A percentile compares a stretch with the other conserved stretches of the same genome.
These are phyloP conservation scores for Empidonax traillii DNA, from an alignment of 2,113 vertebrate genomes.

Conservation along the genomic window DNA sequence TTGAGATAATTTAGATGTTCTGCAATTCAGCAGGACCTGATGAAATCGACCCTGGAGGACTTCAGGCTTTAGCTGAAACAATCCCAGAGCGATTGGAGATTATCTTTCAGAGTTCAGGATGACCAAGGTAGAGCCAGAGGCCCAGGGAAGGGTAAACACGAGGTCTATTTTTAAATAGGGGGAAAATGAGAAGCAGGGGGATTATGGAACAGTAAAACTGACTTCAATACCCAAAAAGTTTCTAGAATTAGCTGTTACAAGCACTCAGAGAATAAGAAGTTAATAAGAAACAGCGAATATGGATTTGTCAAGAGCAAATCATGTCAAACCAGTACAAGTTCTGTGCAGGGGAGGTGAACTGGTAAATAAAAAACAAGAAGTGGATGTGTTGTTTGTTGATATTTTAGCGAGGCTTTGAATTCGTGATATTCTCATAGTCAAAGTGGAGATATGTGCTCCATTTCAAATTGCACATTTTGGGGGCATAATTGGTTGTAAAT, in stretches of 20 bases:
- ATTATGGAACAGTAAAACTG: constrained; percentile 58
- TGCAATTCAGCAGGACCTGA: constrained; percentile 44
- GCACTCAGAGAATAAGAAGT: constrained; percentile 49
- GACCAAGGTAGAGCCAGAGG: constrained; percentile 57
- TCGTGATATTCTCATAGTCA: neutral
- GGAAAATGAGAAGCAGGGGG: constrained; percentile 54
- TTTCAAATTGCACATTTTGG: neutral
- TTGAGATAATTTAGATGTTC: constrained; percentile 36
- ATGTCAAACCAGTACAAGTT: neutral
- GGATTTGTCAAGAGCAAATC: constrained; percentile 47
- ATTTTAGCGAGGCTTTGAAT: neutral
- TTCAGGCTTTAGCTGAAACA: constrained; percentile 14
- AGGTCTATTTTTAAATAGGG: constrained; percentile 51
- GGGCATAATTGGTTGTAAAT: neutral
- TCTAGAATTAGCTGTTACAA: constrained; percentile 65
- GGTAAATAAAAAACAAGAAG: neutral
- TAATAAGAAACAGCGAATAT: constrained; percentile 60
- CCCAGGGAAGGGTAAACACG: constrained; percentile 41
- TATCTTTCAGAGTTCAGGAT: constrained; percentile 52
- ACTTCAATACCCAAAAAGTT: constrained; percentile 44
- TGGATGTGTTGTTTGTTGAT: neutral
- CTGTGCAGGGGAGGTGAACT: neutral
- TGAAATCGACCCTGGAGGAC: constrained; percentile 43
- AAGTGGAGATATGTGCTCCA: fast-evolving
- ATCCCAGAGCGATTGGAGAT: constrained; percentile 41